Percentiles rank a stretch among this genome's conserved stretches.
These are phyloP conservation scores for Cephalopholis sonnerati DNA, from an alignment of 2,113 vertebrate species.

Conservation along the genomic window DNA sequence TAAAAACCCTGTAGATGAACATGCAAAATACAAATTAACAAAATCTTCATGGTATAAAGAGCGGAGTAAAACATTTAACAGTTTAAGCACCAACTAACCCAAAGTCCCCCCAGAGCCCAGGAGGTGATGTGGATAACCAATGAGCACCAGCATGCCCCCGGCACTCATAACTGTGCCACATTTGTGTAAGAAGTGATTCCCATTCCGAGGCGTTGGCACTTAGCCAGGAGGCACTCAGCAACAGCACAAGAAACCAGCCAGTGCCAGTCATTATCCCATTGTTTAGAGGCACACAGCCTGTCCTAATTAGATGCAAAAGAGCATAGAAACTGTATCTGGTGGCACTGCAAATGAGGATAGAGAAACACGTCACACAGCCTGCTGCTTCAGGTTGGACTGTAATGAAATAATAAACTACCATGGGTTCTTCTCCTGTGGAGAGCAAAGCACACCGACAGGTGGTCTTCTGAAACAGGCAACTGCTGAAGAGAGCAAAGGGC, in stretches of 20 bases:
- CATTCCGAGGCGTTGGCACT: constrained; percentile 50
- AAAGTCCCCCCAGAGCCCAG: constrained; percentile 1
- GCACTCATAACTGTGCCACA: constrained; percentile 41
- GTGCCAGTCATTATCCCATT: constrained; percentile 79
- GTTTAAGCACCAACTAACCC: background rate
- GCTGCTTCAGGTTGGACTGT: constrained; percentile 63
- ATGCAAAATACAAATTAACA: background rate
- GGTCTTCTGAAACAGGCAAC: constrained; percentile 57
- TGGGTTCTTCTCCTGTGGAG: constrained; percentile 56
- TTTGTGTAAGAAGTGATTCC: constrained; percentile 56
- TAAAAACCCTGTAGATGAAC: background rate
- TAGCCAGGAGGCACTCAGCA: constrained; percentile 57
- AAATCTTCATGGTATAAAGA: background rate
- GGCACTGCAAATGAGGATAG: constrained; percentile 62
- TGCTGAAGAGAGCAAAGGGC: constrained; percentile 40
- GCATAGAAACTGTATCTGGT: constrained; percentile 65
- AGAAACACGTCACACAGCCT: constrained; percentile 52
- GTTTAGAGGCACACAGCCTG: constrained; percentile 74
- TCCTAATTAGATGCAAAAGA: constrained; percentile 83
- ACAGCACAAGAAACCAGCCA: constrained; percentile 51
- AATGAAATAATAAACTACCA: constrained; percentile 80
- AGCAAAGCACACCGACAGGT: constrained; percentile 51
- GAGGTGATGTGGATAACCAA: constrained; percentile 38
- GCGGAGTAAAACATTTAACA: background rate
- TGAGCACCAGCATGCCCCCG: constrained; percentile 26